A percentile compares a stretch with the other conserved stretches of the same genome.
Conservation (phyloP, 2,888 invertebrate genomes). For the Nycteola revayana region DNA sequence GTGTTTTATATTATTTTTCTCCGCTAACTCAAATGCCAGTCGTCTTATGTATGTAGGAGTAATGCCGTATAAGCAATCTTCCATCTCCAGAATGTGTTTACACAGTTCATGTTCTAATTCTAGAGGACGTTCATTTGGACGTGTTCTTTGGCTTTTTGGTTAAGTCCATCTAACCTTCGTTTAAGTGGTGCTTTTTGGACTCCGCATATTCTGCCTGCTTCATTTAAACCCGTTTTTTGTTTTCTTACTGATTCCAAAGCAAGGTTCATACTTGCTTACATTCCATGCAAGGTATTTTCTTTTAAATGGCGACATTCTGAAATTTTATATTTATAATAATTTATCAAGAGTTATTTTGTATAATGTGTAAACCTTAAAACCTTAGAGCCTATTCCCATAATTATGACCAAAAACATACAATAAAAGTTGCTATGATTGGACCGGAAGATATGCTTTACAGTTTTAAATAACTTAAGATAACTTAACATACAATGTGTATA, state of each 20-base stretch:
- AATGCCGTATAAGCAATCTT: conserved; percentile 8
- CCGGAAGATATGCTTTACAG: no score
- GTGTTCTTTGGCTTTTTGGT: conserved; percentile 7
- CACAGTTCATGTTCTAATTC: conserved; percentile 10
- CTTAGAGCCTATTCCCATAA: no score
- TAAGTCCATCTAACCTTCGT: conserved; percentile 5
- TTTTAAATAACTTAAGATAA: no score
- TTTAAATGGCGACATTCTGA: no score
- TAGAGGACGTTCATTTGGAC: conserved; percentile 10
- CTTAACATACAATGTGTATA: no score
- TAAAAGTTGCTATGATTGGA: no score
- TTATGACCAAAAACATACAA: no score
- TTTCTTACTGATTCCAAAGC: not conserved
- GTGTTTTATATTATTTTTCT: conserved; percentile 7
- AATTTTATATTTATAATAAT: no score
- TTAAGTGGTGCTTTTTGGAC: conserved; percentile 6
- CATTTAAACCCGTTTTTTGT: conserved; percentile 6
- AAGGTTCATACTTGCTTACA: no score
- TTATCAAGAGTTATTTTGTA: not conserved
- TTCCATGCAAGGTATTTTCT: no score
- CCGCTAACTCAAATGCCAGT: conserved; percentile 8
- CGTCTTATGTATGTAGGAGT: conserved; percentile 10
- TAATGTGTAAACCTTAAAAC: not conserved
- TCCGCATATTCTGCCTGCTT: conserved; percentile 6
- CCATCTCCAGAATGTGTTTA: conserved; percentile 11